These are phyloP conservation scores for Ostrea edulis DNA, from an alignment of 1,140 invertebrate genomes.

Conservation along the genomic window DNA sequence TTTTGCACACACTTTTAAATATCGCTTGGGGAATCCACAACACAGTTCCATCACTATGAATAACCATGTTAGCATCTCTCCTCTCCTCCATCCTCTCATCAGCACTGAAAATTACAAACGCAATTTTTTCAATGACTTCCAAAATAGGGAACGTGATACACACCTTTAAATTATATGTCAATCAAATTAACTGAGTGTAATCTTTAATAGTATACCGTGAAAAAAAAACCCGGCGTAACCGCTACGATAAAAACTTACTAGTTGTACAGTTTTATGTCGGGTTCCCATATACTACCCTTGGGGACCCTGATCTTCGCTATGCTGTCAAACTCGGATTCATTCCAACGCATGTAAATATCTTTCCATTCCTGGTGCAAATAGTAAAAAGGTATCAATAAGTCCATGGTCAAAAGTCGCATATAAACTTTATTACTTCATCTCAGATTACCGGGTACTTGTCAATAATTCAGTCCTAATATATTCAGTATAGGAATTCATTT, in stretches of 20 bases:
- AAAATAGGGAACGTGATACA: neutral
- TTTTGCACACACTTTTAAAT: conserved; percentile 95
- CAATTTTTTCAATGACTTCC: conserved; percentile 18
- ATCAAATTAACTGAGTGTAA: no score
- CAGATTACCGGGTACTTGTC: no score
- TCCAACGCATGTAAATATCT: conserved; percentile 98
- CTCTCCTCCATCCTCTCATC: conserved; percentile 77
- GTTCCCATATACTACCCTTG: conserved; percentile 80
- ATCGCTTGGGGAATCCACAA: conserved; percentile 99
- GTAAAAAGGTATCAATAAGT: neutral
- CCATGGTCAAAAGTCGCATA: no score
- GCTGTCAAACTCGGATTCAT: conserved; percentile 95
- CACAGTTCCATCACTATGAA: conserved; percentile 93
- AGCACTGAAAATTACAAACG: conserved; percentile 68
- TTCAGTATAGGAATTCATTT: neutral
- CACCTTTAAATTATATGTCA: no score
- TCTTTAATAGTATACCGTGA: no score
- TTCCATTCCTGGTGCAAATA: conserved; percentile 84
- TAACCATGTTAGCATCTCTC: conserved; percentile 74
- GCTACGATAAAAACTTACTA: conserved; percentile 63
- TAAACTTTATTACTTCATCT: no score
- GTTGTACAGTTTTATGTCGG: conserved; percentile 96
- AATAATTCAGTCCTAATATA: neutral
- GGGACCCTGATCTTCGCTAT: conserved; percentile 83
- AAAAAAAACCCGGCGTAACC: no score